Evolutionary conservation across 2,888 invertebrate genomes (phyloP).

Genomic region (Phoenoteleia sp.): DNA sequence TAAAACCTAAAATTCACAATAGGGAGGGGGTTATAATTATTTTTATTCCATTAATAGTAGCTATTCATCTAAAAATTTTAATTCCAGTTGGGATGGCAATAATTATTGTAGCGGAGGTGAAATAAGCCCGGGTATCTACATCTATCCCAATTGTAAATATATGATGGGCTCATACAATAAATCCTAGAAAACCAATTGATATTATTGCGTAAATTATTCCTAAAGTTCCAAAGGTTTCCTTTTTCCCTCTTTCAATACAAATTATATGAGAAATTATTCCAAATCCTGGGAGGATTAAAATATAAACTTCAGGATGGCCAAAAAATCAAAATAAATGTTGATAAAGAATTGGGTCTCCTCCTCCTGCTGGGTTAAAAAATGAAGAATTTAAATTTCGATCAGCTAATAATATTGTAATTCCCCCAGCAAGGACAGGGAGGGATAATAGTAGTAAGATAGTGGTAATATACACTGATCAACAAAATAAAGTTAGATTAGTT

Average conservation of each 20-base stretch:
- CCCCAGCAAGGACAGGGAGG: conserved; percentile 92
- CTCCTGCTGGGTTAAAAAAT: conserved; percentile 93
- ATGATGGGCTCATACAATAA: conserved; percentile 95
- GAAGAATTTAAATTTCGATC: conserved; percentile 94
- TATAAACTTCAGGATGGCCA: conserved; percentile 95
- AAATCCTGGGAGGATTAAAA: conserved; percentile 94
- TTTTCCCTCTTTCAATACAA: conserved; percentile 92
- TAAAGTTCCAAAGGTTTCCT: conserved; percentile 91
- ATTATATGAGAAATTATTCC: conserved; percentile 94
- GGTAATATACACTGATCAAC: conserved; percentile 91
- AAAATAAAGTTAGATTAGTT: conserved; percentile 90
- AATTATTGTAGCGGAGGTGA: conserved; percentile 95
- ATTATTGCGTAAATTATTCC: conserved; percentile 95
- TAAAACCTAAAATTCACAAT: conserved; percentile 92
- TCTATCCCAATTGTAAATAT: conserved; percentile 95
- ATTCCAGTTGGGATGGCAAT: conserved; percentile 95
- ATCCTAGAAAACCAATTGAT: conserved; percentile 93
- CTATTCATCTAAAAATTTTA: conserved; percentile 94
- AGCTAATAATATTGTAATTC: conserved; percentile 92
- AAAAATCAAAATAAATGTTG: conserved; percentile 91
- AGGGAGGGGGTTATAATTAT: conserved; percentile 88
- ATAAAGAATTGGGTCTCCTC: conserved; percentile 89
- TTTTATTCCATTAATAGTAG: conserved; percentile 89
- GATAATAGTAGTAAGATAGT: conserved; percentile 90
- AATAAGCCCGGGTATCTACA: conserved; percentile 94